phyloP scores from a whole-genome alignment of 2,888 invertebrate species.

The Heliconius sara region DNA sequence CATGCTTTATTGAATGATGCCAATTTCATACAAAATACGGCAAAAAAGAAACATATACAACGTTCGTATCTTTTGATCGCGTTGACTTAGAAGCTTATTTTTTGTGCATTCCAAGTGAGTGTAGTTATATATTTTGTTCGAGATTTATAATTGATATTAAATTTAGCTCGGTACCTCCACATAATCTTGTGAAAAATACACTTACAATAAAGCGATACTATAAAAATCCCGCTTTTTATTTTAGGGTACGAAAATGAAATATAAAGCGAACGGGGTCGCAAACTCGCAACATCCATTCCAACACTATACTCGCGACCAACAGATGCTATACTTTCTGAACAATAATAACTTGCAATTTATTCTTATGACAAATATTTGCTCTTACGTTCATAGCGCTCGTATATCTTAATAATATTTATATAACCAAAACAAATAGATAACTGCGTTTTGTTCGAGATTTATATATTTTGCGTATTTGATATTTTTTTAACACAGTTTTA shows the following conservation, averaged over 20 bases:
- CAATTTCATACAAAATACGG: too few species aligned
- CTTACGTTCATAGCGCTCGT: not conserved
- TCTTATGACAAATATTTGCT: not conserved
- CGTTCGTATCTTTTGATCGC: too few species aligned
- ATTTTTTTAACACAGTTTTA: too few species aligned
- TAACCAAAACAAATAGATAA: not conserved
- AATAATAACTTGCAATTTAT: conserved; percentile 47
- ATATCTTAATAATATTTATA: not conserved
- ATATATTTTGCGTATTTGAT: not conserved
- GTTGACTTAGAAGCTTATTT: too few species aligned
- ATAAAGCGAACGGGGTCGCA: conserved; percentile 71
- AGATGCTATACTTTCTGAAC: conserved; percentile 52
- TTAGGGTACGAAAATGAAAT: conserved; percentile 23
- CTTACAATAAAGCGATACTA: too few species aligned
- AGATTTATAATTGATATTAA: too few species aligned
- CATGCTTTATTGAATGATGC: too few species aligned
- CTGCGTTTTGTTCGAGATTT: not conserved
- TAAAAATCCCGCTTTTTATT: not conserved
- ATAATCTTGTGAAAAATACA: too few species aligned
- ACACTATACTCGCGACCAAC: conserved; percentile 51
- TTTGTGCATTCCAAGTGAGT: too few species aligned
- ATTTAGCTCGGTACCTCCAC: too few species aligned
- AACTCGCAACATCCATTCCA: conserved; percentile 61
- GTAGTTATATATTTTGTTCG: too few species aligned
- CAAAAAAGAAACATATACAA: too few species aligned